phyloP scores from a whole-genome alignment of 1,140 invertebrate genomes.

The Ceratina japonica region DNA sequence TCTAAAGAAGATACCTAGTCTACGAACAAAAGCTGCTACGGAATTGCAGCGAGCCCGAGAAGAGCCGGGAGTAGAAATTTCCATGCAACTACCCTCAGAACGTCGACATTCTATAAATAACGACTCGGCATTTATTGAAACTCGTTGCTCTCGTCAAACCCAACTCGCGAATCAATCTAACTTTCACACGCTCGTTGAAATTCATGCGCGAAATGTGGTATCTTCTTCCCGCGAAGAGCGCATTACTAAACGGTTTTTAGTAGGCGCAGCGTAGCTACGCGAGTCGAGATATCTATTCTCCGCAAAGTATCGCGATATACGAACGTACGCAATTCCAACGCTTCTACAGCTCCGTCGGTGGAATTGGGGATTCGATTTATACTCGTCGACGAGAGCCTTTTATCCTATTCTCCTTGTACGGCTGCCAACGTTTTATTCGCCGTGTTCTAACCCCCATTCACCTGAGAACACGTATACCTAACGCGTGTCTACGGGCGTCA shows the following conservation, averaged over 20 bases:
- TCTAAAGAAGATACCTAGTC: conserved; percentile 46
- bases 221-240: too few species aligned
- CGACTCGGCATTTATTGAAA: conserved; percentile 48
- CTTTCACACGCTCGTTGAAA: too few species aligned
- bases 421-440: conserved; percentile 16
- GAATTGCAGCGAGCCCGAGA: conserved; percentile 37
- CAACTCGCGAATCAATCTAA: neutral
- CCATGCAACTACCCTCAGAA: conserved; percentile 37
- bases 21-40: too few species aligned
- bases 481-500: neutral
- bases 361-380: conserved; percentile 19
- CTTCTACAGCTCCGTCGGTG: neutral
- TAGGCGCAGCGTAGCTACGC: neutral
- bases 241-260: neutral
- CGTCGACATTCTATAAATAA: conserved; percentile 42
- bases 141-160: conserved; percentile 5
- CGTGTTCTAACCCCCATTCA: neutral
- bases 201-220: too few species aligned
- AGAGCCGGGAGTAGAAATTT: conserved; percentile 49
- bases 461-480: neutral
- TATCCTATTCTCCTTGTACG: neutral
- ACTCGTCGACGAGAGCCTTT: conserved; percentile 2
- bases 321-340: neutral
- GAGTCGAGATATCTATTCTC: neutral
- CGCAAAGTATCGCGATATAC: neutral